Evolutionary conservation across 1,140 invertebrate species (phyloP).

Genomic region (Aphis gossypii): DNA sequence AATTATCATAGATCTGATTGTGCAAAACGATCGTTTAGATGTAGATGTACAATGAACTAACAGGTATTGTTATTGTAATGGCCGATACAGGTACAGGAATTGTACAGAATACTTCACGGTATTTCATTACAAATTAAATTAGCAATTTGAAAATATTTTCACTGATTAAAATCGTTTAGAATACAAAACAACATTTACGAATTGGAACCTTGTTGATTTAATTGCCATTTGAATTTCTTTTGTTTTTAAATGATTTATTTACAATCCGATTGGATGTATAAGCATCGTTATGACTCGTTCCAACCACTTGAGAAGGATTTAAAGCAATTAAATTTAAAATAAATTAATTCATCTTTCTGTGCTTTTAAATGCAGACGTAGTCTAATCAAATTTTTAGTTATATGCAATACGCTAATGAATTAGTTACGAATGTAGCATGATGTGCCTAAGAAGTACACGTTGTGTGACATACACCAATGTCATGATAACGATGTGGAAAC

Average conservation of each 20-base stretch:
- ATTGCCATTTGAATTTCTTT: neutral
- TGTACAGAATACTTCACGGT: neutral
- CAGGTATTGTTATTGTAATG: neutral
- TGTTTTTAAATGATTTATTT: neutral
- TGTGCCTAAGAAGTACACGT: neutral
- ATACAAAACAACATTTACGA: no score
- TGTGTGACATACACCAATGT: neutral
- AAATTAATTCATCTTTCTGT: neutral
- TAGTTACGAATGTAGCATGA: neutral
- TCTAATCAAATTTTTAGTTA: neutral
- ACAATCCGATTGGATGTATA: neutral
- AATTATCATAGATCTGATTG: neutral
- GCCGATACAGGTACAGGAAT: neutral
- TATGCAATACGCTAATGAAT: neutral
- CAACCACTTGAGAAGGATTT: neutral
- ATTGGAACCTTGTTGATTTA: neutral
- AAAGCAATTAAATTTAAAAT: neutral
- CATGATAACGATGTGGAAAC: neutral
- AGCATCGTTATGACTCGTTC: neutral
- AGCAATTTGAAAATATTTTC: neutral
- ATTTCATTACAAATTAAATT: neutral
- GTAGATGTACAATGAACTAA: neutral
- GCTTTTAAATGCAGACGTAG: neutral
- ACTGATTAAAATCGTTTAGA: neutral
- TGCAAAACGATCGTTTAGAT: slow-evolving; percentile 3